These are phyloP conservation scores for Brachyalestes nurse DNA, from an alignment of 2,797 vertebrate species.

Conservation along the genomic window DNA sequence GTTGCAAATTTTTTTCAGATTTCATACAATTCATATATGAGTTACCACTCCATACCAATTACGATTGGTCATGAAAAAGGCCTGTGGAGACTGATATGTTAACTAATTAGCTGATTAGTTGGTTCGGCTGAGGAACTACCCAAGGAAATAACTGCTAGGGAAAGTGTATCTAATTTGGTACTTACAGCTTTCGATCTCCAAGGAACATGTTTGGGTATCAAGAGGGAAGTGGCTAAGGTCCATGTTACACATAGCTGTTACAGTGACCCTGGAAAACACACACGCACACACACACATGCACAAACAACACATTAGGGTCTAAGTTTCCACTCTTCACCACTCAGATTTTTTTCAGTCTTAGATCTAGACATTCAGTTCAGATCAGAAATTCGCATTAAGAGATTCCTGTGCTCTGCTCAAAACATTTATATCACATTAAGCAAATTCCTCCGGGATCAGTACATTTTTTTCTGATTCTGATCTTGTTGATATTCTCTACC, in stretches of 20 bases:
- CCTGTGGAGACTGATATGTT: not conserved
- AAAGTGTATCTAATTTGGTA: constrained; percentile 48
- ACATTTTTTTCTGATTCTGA: not conserved
- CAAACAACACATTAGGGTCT: not conserved
- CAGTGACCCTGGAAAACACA: constrained; percentile 83
- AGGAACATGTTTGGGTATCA: constrained; percentile 90
- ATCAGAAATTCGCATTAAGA: too few species aligned
- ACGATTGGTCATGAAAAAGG: not conserved
- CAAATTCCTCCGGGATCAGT: too few species aligned
- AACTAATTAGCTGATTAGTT: too few species aligned
- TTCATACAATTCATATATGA: too few species aligned
- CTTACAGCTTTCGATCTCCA: constrained; percentile 97
- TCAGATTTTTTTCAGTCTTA: not conserved
- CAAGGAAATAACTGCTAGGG: not conserved
- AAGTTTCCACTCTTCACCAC: not conserved
- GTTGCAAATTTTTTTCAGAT: too few species aligned
- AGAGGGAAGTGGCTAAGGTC: constrained; percentile 92
- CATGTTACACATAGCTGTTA: constrained; percentile 95
- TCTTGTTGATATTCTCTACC: not conserved
- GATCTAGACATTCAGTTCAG: too few species aligned
- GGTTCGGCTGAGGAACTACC: too few species aligned
- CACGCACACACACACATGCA: not conserved
- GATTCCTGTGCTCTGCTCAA: too few species aligned
- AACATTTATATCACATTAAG: too few species aligned
- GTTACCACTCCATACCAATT: too few species aligned